Evolutionary conservation across 2,888 invertebrate genomes (phyloP), one percentile per base, ranked within the genome.

Genomic region (Dryadula phaetusa): DNA sequence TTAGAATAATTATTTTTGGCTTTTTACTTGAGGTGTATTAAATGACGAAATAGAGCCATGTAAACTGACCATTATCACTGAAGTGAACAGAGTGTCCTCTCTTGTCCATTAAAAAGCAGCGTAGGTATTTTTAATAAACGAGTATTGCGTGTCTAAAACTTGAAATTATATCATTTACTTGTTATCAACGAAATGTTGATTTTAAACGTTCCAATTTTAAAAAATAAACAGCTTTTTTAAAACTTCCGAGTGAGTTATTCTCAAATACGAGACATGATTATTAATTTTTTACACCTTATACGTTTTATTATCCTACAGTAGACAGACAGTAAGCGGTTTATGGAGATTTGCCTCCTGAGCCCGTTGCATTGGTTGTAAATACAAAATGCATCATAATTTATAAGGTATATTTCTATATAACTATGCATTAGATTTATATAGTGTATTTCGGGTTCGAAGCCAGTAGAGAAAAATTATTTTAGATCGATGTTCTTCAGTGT

Each of bases 291-390:
- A 66, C n/a, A n/a, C 47, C 47, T 68, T 53, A 25, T 68, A 66
- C n/a, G 20, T 61, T 71, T 66, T 62, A 56, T 82, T 79, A 85
- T 85, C 86, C 80, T 76, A 70, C 76, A 70, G 62, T 66, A 70
- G 74, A 82, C 76, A 72, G 86, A 86, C 85, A 79, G 66, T 87
- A 85, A 87, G 83, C 81, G 75, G 82, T 54, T 69, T 73, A 76
- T 69, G 69, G 64, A 64, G 72, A 72, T 72, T 72, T 71, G 56
- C 66, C 49, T 52, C 61, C 40, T 25, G 52, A 42, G 16, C 61
- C 62, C 20, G 22, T n/a, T 49, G 47, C 49, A 16, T 49, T 34
- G 28, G n/a, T 49, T 22, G 25, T 49, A 10, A 32, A 47, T 54
- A 56, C n/a, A 25, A 34, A 54, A n/a, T 16, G 7, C 16, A 58